Evolutionary conservation across 1,140 invertebrate genomes (phyloP).

Genomic region (Cotesia glomerata): DNA sequence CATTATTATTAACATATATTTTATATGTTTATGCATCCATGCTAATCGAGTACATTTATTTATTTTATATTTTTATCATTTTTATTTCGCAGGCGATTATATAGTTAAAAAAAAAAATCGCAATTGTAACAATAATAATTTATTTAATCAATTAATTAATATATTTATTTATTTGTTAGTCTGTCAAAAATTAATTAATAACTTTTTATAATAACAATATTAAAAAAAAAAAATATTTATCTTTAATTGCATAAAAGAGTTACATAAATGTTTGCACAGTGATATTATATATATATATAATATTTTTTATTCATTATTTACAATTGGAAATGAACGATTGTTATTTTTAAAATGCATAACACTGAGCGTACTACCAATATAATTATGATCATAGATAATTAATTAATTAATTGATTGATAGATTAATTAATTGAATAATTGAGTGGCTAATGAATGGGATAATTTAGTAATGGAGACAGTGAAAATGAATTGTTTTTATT

Average conservation of each 20-base stretch:
- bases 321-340: too few species aligned
- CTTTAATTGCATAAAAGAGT: too few species aligned
- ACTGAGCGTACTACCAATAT: not conserved
- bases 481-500: too few species aligned
- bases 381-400: not conserved
- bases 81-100: not conserved
- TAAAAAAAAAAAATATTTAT: not conserved
- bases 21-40: not conserved
- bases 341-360: too few species aligned
- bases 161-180: not conserved
- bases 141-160: too few species aligned
- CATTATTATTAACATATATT: not conserved
- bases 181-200: not conserved
- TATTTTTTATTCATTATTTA: too few species aligned
- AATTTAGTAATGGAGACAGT: not conserved
- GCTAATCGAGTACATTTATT: not conserved
- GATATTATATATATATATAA: too few species aligned
- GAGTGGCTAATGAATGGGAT: not conserved
- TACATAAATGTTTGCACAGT: too few species aligned
- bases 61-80: not conserved
- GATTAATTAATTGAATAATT: not conserved
- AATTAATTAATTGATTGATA: not conserved
- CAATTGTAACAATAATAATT: too few species aligned
- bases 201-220: not conserved
- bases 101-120: too few species aligned